Evolutionary conservation across 2,797 vertebrate genomes (phyloP), one percentile per base, ranked within the genome.

Genomic region (Labeo calbasu): DNA sequence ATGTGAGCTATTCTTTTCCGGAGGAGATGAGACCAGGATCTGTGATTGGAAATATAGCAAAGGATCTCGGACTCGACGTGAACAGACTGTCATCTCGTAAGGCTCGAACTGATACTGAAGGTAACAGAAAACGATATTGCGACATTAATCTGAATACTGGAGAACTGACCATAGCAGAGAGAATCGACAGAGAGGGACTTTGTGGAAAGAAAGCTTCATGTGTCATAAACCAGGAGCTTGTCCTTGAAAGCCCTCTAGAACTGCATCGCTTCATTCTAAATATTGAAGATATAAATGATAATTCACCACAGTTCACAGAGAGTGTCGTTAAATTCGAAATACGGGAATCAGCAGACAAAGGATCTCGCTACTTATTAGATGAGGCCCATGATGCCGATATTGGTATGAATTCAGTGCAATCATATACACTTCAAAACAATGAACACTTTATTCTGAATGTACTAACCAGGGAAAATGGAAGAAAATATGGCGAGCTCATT

Each of bases 81-180:
- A 43, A 43, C 43, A 43, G 43, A 10, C 8, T 43, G 43, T 43
- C 43, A 43, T 43, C 8, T 43, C 43, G 43, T 43, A 43, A 43
- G 43, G 43, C 86, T 9, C 91, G 93, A 17, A 19, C 92, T 32
- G 88, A 93, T 84, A 82, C 71, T 5, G 89, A 90, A 3, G 91
- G 81, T 6, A 92, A 89, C 23, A 65, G 48, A 40, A 90, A 89
- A 3, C 46, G 82, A 1, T 91, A 90, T 36, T 91, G 89, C 76
- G 87, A 91, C 3, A 88, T 94, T 17, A 92, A 92, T 89, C 46
- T 90, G n/a, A 89, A 43, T 3, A 90, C 85, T 6, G 93, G 93
- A 23, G 90, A 92, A 57, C 85, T 94, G 72, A 82, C 84, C 57
- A 61, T 87, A 10, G 57, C 79, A 11, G 89, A 88, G 13, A 85